Evolutionary conservation across 2,113 vertebrate species (phyloP).

Genomic region (Heliornis fulica): DNA sequence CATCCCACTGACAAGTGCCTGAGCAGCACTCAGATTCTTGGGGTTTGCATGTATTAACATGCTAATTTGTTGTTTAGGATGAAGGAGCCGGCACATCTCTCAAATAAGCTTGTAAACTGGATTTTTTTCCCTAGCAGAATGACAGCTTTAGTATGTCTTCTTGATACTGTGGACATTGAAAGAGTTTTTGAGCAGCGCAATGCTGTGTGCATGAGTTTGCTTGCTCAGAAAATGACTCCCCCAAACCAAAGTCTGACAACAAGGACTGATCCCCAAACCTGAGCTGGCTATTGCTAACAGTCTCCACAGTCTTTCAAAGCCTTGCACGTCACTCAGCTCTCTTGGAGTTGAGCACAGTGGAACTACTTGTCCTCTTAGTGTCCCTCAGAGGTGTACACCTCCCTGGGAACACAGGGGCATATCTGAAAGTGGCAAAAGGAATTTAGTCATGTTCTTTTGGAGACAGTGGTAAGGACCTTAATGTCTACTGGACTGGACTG

Average conservation of each 20-base stretch:
- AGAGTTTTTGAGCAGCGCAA: not conserved
- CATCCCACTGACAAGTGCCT: rapidly evolving
- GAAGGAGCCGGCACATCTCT: too few relatives aligned
- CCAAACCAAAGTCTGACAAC: not conserved
- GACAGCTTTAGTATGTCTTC: not conserved
- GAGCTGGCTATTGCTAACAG: not conserved
- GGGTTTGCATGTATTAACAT: not conserved
- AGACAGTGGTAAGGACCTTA: not conserved
- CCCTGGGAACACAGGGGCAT: rapidly evolving
- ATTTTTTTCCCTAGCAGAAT: not conserved
- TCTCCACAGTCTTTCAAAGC: not conserved
- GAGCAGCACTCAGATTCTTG: not conserved
- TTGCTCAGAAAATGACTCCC: not conserved
- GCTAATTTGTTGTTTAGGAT: not conserved
- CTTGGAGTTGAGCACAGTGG: not conserved
- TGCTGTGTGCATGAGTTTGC: not conserved
- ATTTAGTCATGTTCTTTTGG: not conserved
- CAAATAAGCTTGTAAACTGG: not conserved
- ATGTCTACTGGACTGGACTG: too few relatives aligned
- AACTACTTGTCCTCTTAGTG: not conserved
- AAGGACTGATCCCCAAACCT: not conserved
- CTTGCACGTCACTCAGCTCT: not conserved
- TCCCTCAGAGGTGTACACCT: not conserved
- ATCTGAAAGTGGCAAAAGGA: not conserved
- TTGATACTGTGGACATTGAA: not conserved